Percentiles rank a stretch among this genome's conserved stretches.
phyloP scores from a whole-genome alignment of 2,888 invertebrate genomes.

The Xestoiulus laeticollis region DNA sequence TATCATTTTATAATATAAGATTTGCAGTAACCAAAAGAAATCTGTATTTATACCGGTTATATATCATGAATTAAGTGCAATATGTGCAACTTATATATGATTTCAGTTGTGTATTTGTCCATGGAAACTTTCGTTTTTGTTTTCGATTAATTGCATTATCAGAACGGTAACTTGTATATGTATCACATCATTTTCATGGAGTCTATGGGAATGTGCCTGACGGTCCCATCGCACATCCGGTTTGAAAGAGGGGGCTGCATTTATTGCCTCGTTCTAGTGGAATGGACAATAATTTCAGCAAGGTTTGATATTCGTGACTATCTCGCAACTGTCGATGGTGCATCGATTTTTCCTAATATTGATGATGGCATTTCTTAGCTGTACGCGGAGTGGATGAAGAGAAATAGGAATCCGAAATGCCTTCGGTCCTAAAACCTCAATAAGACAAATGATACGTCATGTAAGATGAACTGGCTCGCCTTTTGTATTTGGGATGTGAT shows the following conservation, averaged over 20 bases:
- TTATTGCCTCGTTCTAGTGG: neutral
- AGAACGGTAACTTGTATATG: no score
- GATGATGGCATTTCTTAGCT: slow-evolving; percentile 12
- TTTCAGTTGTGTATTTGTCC: no score
- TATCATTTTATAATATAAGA: no score
- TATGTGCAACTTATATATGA: no score
- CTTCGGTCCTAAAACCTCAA: slow-evolving; percentile 18
- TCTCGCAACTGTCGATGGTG: slow-evolving; percentile 2
- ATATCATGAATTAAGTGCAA: no score
- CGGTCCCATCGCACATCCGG: neutral
- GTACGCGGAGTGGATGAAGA: slow-evolving; percentile 1
- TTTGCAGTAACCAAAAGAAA: no score
- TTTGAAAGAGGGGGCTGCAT: neutral
- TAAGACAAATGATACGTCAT: slow-evolving; percentile 20
- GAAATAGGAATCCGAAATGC: slow-evolving; percentile 19
- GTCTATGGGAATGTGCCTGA: no score
- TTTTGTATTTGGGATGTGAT: slow-evolving; percentile 19
- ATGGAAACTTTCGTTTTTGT: no score
- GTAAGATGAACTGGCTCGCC: slow-evolving; percentile 11
- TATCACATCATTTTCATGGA: no score
- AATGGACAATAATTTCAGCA: slow-evolving; percentile 1
- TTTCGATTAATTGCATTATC: no score
- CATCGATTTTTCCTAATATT: slow-evolving; percentile 16
- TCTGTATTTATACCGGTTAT: no score
- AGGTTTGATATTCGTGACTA: slow-evolving; percentile 14